Evolutionary conservation across 2,797 vertebrate species (phyloP), one percentile per base, ranked within the genome.

Genomic region (Microtus agrestis): DNA sequence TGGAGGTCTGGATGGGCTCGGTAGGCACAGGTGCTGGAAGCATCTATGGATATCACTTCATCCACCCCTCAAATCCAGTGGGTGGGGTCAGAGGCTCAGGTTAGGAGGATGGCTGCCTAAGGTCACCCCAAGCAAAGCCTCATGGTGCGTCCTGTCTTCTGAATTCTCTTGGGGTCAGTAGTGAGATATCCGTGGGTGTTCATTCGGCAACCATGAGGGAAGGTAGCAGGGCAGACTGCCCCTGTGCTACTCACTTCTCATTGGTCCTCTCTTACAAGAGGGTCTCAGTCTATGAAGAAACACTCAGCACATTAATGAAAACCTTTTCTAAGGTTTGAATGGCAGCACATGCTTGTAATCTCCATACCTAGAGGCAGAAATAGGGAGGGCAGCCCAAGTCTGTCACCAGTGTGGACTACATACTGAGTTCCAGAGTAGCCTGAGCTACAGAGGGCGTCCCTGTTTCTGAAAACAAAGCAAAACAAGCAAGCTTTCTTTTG

Each of bases 1-100:
- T 0, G 15, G 6, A 67, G 65, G 29, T 37, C 5, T 25, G 5
- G 27, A 0, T 0, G 0, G 43, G 6, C 63, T 51, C 8, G 2
- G 21, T 7, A 67, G 69, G 34, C 73, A 31, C 46, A 40, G 14
- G 19, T 54, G 1, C 31, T 8, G 2, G 65, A 80, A 61, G 14
- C 29, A 0, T 84, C 76, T 48, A 29, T 65, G 34, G 46, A 71
- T 40, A 54, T 56, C 15, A 23, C 23, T 91, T 69, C 25, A 93
- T 65, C 71, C 27, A 31, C 9, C 21, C 8, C 14, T 93, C n/a
- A 1, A 29, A 48, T 48, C 6, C 59, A 59, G 76, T 1, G 78
- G 29, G 27, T 25, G 21, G 34, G 77, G 71, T 79, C 40, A 51
- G 71, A 97, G n/a, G 46, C 84, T 51, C 14, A 0, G 74, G 43